Evolutionary conservation across 2,113 vertebrate species (phyloP).

Genomic region (Bungarus multicinctus): DNA sequence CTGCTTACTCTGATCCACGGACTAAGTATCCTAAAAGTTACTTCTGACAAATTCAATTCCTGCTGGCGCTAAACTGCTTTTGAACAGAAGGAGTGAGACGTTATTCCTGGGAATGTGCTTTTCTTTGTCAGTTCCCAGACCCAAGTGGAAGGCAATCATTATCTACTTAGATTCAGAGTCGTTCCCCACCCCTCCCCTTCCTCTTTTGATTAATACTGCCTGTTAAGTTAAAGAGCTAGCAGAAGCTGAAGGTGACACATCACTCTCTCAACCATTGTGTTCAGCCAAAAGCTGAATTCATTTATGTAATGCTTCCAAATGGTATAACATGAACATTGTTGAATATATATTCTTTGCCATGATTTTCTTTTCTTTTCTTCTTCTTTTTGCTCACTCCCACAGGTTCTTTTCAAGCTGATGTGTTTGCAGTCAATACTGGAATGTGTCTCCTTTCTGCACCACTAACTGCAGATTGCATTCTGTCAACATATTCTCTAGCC

Average conservation of each 20-base stretch:
- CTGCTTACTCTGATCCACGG: background rate
- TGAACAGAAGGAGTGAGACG: background rate
- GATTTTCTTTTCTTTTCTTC: too few relatives aligned
- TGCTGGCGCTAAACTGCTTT: background rate
- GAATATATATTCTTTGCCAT: slow-evolving; percentile 43
- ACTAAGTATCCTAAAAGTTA: background rate
- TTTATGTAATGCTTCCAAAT: slow-evolving; percentile 38
- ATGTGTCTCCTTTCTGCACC: background rate
- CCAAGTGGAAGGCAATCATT: background rate
- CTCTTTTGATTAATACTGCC: slow-evolving; percentile 50
- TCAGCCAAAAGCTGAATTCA: slow-evolving; percentile 51
- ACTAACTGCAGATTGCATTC: slow-evolving; percentile 3
- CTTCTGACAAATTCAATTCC: background rate
- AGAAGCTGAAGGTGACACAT: slow-evolving; percentile 58
- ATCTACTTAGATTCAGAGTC: slow-evolving; percentile 26
- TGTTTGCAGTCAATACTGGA: slow-evolving; percentile 15
- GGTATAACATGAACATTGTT: slow-evolving; percentile 42
- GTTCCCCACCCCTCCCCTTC: background rate
- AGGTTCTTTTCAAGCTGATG: slow-evolving; percentile 16
- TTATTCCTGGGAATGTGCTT: background rate
- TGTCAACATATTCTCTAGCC: slow-evolving; percentile 23
- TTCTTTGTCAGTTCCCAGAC: background rate
- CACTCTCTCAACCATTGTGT: slow-evolving; percentile 55
- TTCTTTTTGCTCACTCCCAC: background rate
- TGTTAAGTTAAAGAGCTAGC: slow-evolving; percentile 47